Conservation (phyloP, 2,113 vertebrate genomes). For the Rhadina sibilatrix region DNA sequence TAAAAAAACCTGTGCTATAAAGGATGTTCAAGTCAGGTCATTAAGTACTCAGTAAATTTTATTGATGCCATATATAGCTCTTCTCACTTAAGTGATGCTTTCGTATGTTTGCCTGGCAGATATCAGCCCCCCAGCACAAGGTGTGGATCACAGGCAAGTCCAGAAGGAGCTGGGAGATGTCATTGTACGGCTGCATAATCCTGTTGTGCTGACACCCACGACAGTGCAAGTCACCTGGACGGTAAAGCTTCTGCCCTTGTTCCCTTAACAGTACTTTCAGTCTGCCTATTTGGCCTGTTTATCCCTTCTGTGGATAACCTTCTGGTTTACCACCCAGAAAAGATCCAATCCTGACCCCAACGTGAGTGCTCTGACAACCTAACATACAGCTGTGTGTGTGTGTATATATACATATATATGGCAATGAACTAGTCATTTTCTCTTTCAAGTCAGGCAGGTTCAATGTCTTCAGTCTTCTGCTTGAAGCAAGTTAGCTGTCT, state of each 20-base stretch:
- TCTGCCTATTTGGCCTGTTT: not conserved
- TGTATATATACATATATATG: not conserved
- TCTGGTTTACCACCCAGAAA: not conserved
- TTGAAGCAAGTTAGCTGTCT: not conserved
- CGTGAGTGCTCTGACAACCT: not conserved
- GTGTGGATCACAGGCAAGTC: constrained; percentile 97
- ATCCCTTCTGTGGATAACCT: not conserved
- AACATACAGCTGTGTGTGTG: not conserved
- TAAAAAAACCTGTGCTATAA: not conserved
- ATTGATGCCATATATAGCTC: not conserved
- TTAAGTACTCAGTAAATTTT: not conserved
- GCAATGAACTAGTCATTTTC: not conserved
- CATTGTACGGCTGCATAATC: constrained; percentile 91
- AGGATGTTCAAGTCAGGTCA: not conserved
- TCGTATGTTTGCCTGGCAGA: constrained; percentile 71
- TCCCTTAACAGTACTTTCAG: not conserved
- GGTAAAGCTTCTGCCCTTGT: constrained; percentile 73
- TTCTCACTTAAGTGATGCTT: not conserved
- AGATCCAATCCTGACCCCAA: not conserved
- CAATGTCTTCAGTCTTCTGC: not conserved
- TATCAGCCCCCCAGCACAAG: constrained; percentile 96
- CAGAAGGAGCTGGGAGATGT: constrained; percentile 97
- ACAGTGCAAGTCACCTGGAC: constrained; percentile 96
- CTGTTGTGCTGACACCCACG: constrained; percentile 90
- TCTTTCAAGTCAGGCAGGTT: not conserved